Conservation (phyloP, 2,888 invertebrate genomes). For the Synergus japonicus region DNA sequence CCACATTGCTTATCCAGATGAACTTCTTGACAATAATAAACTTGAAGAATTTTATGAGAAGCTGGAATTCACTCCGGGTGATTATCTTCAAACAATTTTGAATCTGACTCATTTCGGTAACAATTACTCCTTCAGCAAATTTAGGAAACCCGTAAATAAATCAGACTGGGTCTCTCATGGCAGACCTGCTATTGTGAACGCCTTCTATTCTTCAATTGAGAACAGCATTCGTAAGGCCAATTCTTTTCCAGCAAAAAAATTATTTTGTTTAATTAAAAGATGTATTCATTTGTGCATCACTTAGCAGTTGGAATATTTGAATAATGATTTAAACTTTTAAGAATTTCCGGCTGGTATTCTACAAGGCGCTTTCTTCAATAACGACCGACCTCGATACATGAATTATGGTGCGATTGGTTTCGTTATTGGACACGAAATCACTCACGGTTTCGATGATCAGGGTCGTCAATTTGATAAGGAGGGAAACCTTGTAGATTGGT, state of each 20-base stretch:
- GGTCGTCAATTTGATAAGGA: conserved; percentile 95
- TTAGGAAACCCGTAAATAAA: conserved; percentile 76
- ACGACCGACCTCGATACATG: conserved; percentile 92
- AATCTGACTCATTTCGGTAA: conserved; percentile 76
- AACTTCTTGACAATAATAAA: conserved; percentile 87
- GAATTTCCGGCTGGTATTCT: conserved; percentile 96
- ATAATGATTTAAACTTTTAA: conserved; percentile 73
- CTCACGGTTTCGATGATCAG: conserved; percentile 93
- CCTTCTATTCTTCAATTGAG: conserved; percentile 64
- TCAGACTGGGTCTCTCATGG: conserved; percentile 78
- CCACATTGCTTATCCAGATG: conserved; percentile 93
- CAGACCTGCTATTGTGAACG: conserved; percentile 77
- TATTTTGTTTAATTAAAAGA: background rate
- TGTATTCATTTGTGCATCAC: background rate
- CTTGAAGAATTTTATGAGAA: conserved; percentile 85
- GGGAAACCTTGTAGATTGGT: conserved; percentile 96
- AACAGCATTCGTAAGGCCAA: conserved; percentile 55
- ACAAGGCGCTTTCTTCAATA: conserved; percentile 94
- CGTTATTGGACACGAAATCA: conserved; percentile 94
- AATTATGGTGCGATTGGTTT: conserved; percentile 94
- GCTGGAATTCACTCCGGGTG: conserved; percentile 71
- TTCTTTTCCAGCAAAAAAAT: background rate
- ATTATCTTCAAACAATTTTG: conserved; percentile 75
- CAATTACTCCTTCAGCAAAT: conserved; percentile 75
- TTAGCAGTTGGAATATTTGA: background rate